Percentiles rank a stretch among this genome's conserved stretches.
phyloP scores from a whole-genome alignment of 2,888 invertebrate species.

The Netelia melanura region DNA sequence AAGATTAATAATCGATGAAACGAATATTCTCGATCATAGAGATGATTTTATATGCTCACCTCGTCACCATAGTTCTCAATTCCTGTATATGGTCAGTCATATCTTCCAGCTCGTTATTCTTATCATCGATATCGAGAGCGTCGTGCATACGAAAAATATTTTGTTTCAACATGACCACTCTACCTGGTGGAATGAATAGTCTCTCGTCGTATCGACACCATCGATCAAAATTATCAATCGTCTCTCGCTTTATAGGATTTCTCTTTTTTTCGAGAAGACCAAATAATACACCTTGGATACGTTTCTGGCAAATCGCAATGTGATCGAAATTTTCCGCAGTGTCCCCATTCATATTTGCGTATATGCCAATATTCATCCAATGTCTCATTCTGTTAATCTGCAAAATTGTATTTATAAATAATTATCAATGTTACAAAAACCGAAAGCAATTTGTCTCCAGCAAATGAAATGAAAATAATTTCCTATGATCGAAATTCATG shows the following conservation, averaged over 20 bases:
- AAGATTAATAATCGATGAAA: neutral
- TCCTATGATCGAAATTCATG: neutral
- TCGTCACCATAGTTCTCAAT: constrained; percentile 84
- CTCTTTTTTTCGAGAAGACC: constrained; percentile 85
- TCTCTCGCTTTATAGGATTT: constrained; percentile 82
- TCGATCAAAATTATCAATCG: constrained; percentile 78
- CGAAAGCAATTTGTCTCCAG: constrained; percentile 8
- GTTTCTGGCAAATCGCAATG: constrained; percentile 84
- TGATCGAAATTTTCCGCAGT: constrained; percentile 78
- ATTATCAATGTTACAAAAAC: neutral
- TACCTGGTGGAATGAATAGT: constrained; percentile 82
- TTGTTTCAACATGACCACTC: constrained; percentile 74
- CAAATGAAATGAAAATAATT: constrained; percentile 25
- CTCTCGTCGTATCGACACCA: constrained; percentile 81
- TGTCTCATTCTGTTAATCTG: constrained; percentile 92
- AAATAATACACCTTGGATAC: constrained; percentile 84
- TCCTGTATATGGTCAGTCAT: constrained; percentile 84
- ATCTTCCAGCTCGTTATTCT: constrained; percentile 79
- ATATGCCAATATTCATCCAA: constrained; percentile 89
- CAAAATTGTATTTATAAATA: neutral
- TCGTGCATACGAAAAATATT: constrained; percentile 84
- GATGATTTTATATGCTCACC: constrained; percentile 71
- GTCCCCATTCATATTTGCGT: constrained; percentile 83
- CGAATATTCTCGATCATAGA: neutral
- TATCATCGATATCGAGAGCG: constrained; percentile 85